phyloP scores from a whole-genome alignment of 2,113 vertebrate genomes.

The Stercorarius parasiticus region DNA sequence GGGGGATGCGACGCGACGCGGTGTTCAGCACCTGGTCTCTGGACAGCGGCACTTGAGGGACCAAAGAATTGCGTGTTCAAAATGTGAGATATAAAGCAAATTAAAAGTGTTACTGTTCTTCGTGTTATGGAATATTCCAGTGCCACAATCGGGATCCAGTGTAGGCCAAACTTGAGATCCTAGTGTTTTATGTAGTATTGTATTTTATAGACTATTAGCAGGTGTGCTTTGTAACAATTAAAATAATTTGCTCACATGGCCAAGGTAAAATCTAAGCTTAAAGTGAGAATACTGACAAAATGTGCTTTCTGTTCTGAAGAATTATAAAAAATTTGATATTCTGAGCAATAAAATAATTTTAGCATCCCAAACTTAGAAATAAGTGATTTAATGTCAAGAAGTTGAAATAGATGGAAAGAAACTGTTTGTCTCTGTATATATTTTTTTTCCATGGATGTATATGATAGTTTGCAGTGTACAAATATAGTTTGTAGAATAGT shows the following conservation, averaged over 20 bases:
- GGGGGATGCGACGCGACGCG: rapidly evolving
- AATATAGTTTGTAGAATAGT: neutral
- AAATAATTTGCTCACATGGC: neutral
- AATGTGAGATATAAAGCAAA: neutral
- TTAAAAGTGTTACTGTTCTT: neutral
- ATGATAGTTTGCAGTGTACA: neutral
- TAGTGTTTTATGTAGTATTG: neutral
- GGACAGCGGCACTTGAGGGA: conserved; percentile 65
- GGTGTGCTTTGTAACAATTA: neutral
- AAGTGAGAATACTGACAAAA: neutral
- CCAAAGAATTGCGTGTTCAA: rapidly evolving
- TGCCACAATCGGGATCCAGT: neutral
- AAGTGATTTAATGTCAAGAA: neutral
- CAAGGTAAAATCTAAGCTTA: neutral
- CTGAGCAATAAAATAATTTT: neutral
- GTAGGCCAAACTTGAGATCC: neutral
- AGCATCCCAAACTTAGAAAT: neutral
- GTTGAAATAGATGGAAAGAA: neutral
- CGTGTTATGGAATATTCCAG: neutral
- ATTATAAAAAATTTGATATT: neutral
- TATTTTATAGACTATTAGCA: neutral
- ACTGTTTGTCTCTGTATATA: neutral
- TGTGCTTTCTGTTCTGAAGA: neutral
- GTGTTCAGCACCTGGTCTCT: conserved; percentile 68
- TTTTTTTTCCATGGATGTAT: neutral